Evolutionary conservation across 2,113 vertebrate species (phyloP), one percentile per base, ranked within the genome.

Genomic region (Toxostoma redivivum): DNA sequence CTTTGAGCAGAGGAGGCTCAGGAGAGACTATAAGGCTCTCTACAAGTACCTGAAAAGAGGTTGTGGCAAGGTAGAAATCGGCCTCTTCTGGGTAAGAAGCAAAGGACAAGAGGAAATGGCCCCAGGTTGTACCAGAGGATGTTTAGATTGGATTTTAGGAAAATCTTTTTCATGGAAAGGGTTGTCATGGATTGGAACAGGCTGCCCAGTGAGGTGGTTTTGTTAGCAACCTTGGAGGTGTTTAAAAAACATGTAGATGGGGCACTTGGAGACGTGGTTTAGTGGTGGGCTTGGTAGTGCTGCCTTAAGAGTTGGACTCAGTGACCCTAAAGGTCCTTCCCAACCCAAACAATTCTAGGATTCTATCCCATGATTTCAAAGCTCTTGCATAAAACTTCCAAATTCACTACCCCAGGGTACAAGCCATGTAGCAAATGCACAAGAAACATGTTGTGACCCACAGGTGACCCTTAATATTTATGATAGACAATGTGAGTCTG

Each of bases 51-150:
- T 58, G 58, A 58, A 35, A 72, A 24, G 42, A 71, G 22, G 10
- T 0, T 44, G 31, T 5, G 24, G 27, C 0, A 10, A 56, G 28
- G 12, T 27, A 21, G 62, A 44, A 4, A 38, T 56, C 0, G 0
- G 27, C 44, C 42, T 90, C 51, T 58, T 20, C 23, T 22, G 15
- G 11, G 8, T 48, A 35, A 35, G 15, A 60, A 38, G 33, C 1
- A 12, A 47, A 62, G 53, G 31, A 58, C 1, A 15, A 74, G 37
- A 78, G 6, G 31, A 90, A 60, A 61, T 2, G 1, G 20, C 10
- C 27, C 38, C 5, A 44, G 5, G 14, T 76, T 58, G 57, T 1
- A 2, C 18, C 38, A 45, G 17, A 15, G 38, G 7, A 83, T 33
- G 13, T 67, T 86, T 67, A 53, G 44, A 37, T 5, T 64, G 38